These are phyloP conservation scores for Diploptera punctata DNA, from an alignment of 2,888 invertebrate species.

Conservation along the genomic window DNA sequence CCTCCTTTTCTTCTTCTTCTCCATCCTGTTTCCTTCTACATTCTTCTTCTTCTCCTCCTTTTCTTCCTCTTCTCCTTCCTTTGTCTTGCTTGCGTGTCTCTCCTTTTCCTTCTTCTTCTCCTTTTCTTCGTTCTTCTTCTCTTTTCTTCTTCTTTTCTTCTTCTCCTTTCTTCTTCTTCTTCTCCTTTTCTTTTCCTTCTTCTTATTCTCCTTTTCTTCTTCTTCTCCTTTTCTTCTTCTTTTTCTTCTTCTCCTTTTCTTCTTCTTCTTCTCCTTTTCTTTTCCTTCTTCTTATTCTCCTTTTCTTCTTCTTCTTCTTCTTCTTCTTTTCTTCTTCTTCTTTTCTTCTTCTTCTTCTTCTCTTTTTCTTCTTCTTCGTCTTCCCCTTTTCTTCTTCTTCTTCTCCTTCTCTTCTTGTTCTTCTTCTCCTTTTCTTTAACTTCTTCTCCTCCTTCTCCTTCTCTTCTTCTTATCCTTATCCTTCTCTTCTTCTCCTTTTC, in stretches of 20 bases:
- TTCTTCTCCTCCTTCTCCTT: not conserved
- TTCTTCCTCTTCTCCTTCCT: too few species aligned
- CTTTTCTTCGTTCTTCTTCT: not conserved
- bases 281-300: not conserved
- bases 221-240: not conserved
- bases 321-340: not conserved
- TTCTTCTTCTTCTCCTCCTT: too few species aligned
- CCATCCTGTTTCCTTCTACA: too few species aligned
- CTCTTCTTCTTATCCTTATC: not conserved
- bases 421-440: not conserved
- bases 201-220: not conserved
- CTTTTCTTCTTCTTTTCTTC: not conserved
- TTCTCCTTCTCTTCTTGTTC: not conserved
- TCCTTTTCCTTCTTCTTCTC: too few species aligned
- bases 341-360: not conserved
- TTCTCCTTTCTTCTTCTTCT: not conserved
- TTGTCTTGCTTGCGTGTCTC: too few species aligned
- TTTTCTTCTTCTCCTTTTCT: not conserved
- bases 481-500: not conserved
- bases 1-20: too few species aligned
- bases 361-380: not conserved
- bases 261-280: not conserved
- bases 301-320: not conserved
- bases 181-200: not conserved
- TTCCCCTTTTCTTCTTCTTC: not conserved